Base-by-base conservation (phyloP, 2,888 invertebrate species). In the Galerucella pusilla region DNA sequence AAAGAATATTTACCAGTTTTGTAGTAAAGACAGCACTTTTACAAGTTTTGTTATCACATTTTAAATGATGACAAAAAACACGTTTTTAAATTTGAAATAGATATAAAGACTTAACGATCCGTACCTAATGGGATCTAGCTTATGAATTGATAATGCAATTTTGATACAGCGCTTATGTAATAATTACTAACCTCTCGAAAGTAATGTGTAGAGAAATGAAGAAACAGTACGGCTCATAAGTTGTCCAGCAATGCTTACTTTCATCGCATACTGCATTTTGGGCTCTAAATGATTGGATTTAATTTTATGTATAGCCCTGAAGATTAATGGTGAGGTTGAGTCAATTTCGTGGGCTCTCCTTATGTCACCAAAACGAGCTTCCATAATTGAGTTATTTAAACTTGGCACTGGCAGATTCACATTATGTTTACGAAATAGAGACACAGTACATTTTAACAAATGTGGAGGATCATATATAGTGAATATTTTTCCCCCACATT, bases 291-390 rank as follows among this genome's bases (percentile, higher is more conserved):
- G 42, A 42, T 68, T 12, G 14, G 25, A 20, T 9, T 68, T 57
- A 28, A 68, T 68, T 68, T 68, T 68, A 54, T 68, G 68, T 57
- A 68, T 68, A n/a, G 52, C 54, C 52, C 68, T 57, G 42, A 68
- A 68, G 42, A 68, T 68, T 28, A 57, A 54, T 52, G 52, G 52
- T 12, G 68, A 54, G 14, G 4, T 68, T 14, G 57, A 68, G 25
- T 68, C 68, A n/a, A 68, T 68, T 57, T 68, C 68, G 14, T 68
- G 42, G 28, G 68, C 59, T 52, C 25, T 25, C 16, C 52, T 46
- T 14, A 68, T 68, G 14, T 67, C 67, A 67, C 52, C 25, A 67
- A 67, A 67, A 20, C 54, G 52, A 54, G 67, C 67, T 52, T 67
- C 25, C 52, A 52, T 52, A 28, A 52, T 54, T 14, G 12, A 46